Evolutionary conservation across 2,888 invertebrate genomes (phyloP).

Genomic region (Orthosia gracilis): DNA sequence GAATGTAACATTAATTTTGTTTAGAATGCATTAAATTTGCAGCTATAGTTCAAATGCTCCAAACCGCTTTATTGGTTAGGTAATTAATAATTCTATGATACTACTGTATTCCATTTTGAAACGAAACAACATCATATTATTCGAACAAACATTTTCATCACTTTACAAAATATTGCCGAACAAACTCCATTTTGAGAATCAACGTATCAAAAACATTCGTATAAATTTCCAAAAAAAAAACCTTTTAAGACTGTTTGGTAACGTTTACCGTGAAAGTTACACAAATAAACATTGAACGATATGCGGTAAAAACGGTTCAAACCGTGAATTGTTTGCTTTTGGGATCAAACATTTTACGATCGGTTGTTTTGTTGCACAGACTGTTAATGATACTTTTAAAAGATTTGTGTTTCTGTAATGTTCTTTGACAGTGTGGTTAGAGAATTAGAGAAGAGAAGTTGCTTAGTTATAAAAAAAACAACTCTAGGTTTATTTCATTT

Average conservation of each 20-base stretch:
- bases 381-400: constrained; percentile 8
- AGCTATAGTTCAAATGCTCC: not conserved
- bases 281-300: constrained; percentile 22
- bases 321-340: constrained; percentile 24
- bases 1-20: not conserved
- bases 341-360: constrained; percentile 21
- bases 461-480: too few species aligned
- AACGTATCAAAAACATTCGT: not conserved
- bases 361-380: constrained; percentile 11
- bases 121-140: constrained; percentile 1
- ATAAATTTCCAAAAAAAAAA: not conserved
- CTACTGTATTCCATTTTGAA: constrained; percentile 9
- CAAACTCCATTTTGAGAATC: not conserved
- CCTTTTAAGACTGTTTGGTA: constrained; percentile 12
- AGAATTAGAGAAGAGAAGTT: not conserved
- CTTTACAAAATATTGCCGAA: constrained; percentile 8
- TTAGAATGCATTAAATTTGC: not conserved
- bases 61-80: not conserved
- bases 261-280: constrained; percentile 18
- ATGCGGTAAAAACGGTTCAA: constrained; percentile 15
- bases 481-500: too few species aligned
- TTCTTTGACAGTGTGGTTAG: not conserved
- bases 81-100: constrained; percentile 14
- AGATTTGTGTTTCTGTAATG: not conserved
- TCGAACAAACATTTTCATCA: not conserved